phyloP scores from a whole-genome alignment of 2,888 invertebrate genomes.

The Pteria penguin region DNA sequence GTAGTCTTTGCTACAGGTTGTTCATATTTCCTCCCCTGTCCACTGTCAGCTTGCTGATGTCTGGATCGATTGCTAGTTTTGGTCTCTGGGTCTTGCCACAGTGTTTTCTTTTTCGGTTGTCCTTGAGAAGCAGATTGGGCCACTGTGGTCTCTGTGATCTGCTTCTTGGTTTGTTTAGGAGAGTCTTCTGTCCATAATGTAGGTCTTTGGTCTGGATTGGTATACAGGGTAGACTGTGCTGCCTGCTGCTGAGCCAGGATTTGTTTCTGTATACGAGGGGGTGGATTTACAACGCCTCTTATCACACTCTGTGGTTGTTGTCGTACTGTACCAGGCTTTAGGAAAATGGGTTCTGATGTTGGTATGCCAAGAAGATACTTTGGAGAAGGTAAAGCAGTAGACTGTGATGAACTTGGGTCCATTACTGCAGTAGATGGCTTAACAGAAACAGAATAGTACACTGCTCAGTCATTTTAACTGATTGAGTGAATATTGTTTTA shows the following conservation, averaged over 20 bases:
- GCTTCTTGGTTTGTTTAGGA: slow-evolving; percentile 2
- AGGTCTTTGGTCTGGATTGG: slow-evolving; percentile 14
- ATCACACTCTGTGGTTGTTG: slow-evolving; percentile 12
- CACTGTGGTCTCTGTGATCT: slow-evolving; percentile 1
- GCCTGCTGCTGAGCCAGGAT: slow-evolving; percentile 40
- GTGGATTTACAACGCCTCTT: slow-evolving; percentile 23
- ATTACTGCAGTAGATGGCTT: too few species aligned
- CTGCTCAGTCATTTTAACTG: too few species aligned
- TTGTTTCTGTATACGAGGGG: slow-evolving; percentile 41
- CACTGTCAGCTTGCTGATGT: slow-evolving; percentile 20
- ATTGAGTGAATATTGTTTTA: too few species aligned
- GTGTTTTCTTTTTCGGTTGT: not conserved
- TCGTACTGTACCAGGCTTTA: slow-evolving; percentile 50
- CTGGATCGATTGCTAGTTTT: not conserved
- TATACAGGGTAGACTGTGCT: not conserved
- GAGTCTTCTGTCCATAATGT: slow-evolving; percentile 25
- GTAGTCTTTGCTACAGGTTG: slow-evolving; percentile 16
- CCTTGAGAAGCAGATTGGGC: not conserved
- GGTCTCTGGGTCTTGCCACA: slow-evolving; percentile 7
- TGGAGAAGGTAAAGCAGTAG: slow-evolving; percentile 56
- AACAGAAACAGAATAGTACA: too few species aligned
- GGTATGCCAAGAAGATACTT: slow-evolving; percentile 71
- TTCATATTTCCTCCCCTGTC: slow-evolving; percentile 36
- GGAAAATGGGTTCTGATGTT: slow-evolving; percentile 66
- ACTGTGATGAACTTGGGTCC: not conserved